Conservation (phyloP, 2,888 invertebrate species). For the Aspidiotus destructor region DNA sequence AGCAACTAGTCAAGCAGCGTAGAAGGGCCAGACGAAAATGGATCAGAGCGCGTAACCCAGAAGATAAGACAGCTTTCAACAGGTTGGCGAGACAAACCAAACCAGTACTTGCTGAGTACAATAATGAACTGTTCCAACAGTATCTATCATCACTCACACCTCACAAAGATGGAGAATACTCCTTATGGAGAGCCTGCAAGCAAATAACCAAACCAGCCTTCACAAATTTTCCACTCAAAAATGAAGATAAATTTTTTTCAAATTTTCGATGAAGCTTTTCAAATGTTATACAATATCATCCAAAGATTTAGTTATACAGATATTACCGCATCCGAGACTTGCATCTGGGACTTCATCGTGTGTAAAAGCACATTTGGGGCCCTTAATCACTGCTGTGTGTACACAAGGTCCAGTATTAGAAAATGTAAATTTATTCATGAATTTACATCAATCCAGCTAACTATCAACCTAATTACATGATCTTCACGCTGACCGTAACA, state of each 20-base stretch:
- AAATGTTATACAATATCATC: no score
- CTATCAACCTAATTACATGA: no score
- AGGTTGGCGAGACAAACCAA: slow-evolving; percentile 2
- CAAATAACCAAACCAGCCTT: slow-evolving; percentile 4
- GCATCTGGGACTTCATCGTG: no score
- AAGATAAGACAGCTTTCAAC: slow-evolving; percentile 4
- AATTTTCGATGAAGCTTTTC: no score
- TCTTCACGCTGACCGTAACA: no score
- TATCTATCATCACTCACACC: slow-evolving; percentile 2
- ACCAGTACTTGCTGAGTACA: background rate
- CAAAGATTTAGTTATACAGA: no score
- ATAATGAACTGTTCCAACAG: slow-evolving; percentile 4
- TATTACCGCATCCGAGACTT: no score
- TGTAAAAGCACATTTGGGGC: no score
- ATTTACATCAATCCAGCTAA: no score
- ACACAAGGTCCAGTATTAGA: no score
- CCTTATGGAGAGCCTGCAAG: background rate
- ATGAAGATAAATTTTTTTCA: slow-evolving; percentile 9
- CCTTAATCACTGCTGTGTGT: no score
- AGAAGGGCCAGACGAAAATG: slow-evolving; percentile 2
- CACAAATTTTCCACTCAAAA: background rate
- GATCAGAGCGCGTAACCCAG: background rate
- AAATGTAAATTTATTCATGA: no score
- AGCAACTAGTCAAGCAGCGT: slow-evolving; percentile 1
- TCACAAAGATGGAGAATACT: slow-evolving; percentile 4